Evolutionary conservation across 2,797 vertebrate species (phyloP), one percentile per base, ranked within the genome.

Genomic region (Centroberyx gerrardi): DNA sequence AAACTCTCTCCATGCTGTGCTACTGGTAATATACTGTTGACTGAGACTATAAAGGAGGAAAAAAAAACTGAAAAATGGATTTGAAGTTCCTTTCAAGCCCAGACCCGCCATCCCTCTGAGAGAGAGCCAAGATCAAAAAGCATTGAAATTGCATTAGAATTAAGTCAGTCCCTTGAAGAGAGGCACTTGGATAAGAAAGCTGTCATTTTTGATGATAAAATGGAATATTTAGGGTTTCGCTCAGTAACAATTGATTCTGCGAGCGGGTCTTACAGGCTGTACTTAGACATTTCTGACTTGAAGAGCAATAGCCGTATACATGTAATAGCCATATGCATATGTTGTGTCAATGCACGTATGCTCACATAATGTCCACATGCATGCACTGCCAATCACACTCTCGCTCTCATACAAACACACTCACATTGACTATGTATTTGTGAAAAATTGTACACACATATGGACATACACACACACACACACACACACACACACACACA

Each of bases 151-250:
- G 67, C 77, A 82, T 87, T 80, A 74, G 83, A 90, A 88, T 88
- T 76, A 85, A 89, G 78, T 77, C 81, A 62, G 86, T 69, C 79
- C 65, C 82, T 87, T 81, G 82, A 86, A 89, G 67, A 85, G 71
- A 84, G 40, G 71, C 72, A 27, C 65, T 51, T n/a, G 13, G 66
- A 85, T 78, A 68, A 86, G 80, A 81, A 91, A 72, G 81, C 81
- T 87, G 87, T 80, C 85, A 83, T 87, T 85, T 83, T 48, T 59
- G 71, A 76, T 85, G 81, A 91, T 87, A 85, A 90, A 91, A 88
- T 80, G 28, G 82, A 90, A 89, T 89, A 88, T 82, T 85, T 78
- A 67, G 76, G 74, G 61, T 80, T 84, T 68, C 28, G 56, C 51
- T 76, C 67, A 60, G 65, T 51, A 72, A 70, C 70, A 62, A 58